phyloP scores from a whole-genome alignment of 2,888 invertebrate species.

The Thereva unica region DNA sequence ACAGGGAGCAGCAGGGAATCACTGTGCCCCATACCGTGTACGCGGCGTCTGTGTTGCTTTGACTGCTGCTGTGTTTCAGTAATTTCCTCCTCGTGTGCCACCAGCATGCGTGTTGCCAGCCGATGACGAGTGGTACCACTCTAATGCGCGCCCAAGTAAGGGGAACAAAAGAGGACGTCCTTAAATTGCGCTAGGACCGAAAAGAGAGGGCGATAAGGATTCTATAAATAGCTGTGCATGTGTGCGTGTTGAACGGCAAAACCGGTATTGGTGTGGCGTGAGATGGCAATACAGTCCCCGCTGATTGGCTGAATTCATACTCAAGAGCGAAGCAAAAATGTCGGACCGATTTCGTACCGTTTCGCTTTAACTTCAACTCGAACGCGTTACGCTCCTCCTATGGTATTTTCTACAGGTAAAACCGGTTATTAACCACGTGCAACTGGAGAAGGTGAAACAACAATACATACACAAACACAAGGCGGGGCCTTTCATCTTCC shows the following conservation, averaged over 20 bases:
- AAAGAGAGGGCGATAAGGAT: not conserved
- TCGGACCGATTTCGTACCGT: too few species aligned
- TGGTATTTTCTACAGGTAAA: not conserved
- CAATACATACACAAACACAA: not conserved
- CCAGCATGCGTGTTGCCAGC: slow-evolving; percentile 22
- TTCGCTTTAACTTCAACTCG: too few species aligned
- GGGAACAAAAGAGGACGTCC: not conserved
- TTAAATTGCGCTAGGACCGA: not conserved
- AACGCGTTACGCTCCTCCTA: too few species aligned
- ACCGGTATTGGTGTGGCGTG: too few species aligned
- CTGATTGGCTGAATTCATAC: too few species aligned
- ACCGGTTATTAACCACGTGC: slow-evolving; percentile 3
- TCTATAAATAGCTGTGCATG: not conserved
- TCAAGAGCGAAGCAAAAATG: too few species aligned
- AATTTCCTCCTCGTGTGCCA: slow-evolving; percentile 16
- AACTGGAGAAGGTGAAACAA: not conserved
- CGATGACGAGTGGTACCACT: slow-evolving; percentile 20
- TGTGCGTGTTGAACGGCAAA: not conserved
- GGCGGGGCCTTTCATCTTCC: slow-evolving; percentile 5
- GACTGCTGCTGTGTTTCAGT: slow-evolving; percentile 19
- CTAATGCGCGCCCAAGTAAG: not conserved
- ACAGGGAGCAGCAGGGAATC: slow-evolving; percentile 43
- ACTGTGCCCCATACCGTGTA: slow-evolving; percentile 41
- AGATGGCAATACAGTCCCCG: too few species aligned
- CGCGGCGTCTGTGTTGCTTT: slow-evolving; percentile 37